Evolutionary conservation across 2,113 vertebrate species (phyloP).

Genomic region (Phrynosoma platyrhinos): DNA sequence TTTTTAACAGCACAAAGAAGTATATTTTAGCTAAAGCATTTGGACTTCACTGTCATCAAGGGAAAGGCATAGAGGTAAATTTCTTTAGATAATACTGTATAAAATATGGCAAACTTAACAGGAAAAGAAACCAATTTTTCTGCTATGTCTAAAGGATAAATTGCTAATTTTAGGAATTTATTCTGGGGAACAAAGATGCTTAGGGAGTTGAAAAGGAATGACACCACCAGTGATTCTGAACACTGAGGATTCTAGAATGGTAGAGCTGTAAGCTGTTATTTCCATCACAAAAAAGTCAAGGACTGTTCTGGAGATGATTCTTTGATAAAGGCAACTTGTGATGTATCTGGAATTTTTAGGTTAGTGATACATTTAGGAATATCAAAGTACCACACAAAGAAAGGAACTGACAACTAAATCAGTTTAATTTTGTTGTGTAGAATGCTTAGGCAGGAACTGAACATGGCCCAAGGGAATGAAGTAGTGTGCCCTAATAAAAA

Average conservation of each 20-base stretch:
- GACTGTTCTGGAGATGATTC: not conserved
- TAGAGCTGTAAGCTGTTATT: not conserved
- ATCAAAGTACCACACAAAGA: too few relatives aligned
- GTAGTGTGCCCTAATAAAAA: too few relatives aligned
- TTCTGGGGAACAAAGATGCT: not conserved
- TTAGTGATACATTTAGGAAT: too few relatives aligned
- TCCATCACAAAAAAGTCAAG: not conserved
- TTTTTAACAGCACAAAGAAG: constrained; percentile 4
- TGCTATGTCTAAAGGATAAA: not conserved
- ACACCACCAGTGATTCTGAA: not conserved
- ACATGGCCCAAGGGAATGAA: too few relatives aligned
- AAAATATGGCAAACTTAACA: not conserved
- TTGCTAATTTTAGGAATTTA: not conserved
- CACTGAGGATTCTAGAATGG: not conserved
- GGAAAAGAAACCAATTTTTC: constrained; percentile 8
- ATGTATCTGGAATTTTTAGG: too few relatives aligned
- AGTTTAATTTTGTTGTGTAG: too few relatives aligned
- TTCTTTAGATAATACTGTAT: not conserved
- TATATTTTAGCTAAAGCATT: not conserved
- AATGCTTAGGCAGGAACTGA: too few relatives aligned
- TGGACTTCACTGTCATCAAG: not conserved
- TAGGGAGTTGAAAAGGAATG: not conserved
- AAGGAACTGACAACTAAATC: not conserved
- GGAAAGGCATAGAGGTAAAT: constrained; percentile 1
- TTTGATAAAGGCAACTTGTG: not conserved